Percentiles rank a stretch among this genome's conserved stretches.
phyloP scores from a whole-genome alignment of 1,140 invertebrate genomes.

The Olivierus martensii region DNA sequence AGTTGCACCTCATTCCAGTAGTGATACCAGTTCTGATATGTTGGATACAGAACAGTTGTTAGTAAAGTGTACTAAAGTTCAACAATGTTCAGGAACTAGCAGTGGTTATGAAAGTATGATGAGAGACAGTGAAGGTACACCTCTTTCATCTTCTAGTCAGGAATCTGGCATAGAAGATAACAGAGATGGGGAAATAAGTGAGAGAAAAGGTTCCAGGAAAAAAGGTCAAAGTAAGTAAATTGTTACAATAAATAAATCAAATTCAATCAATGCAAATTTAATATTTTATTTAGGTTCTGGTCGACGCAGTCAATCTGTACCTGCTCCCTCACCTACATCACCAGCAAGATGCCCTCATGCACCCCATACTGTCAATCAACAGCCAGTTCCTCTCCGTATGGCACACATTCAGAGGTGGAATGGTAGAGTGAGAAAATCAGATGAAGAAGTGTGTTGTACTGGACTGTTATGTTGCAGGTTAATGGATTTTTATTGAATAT shows the following conservation, averaged over 20 bases:
- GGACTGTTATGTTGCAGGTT: slow-evolving; percentile 13
- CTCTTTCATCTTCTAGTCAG: slow-evolving; percentile 33
- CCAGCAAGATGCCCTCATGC: slow-evolving; percentile 3
- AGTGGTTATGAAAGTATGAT: slow-evolving; percentile 72
- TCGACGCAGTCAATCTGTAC: slow-evolving; percentile 10
- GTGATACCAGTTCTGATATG: slow-evolving; percentile 9
- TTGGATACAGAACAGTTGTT: slow-evolving; percentile 9
- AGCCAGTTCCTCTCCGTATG: background rate
- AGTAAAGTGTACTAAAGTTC: slow-evolving; percentile 6
- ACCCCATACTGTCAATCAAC: slow-evolving; percentile 6
- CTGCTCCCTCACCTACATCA: slow-evolving; percentile 10
- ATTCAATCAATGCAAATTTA: background rate
- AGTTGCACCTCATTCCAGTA: background rate
- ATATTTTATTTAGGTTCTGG: slow-evolving; percentile 2
- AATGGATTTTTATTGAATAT: slow-evolving; percentile 11
- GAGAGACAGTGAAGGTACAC: slow-evolving; percentile 48
- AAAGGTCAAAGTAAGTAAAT: slow-evolving; percentile 1
- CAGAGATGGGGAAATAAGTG: slow-evolving; percentile 8
- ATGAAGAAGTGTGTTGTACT: slow-evolving; percentile 15
- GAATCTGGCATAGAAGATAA: slow-evolving; percentile 29
- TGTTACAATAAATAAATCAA: background rate
- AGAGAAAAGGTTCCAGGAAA: slow-evolving; percentile 6
- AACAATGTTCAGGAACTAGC: slow-evolving; percentile 16
- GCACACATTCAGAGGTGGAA: background rate
- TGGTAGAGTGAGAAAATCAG: slow-evolving; percentile 7